Evolutionary conservation across 2,113 vertebrate species (phyloP).

Genomic region (Diphyllodes magnificus): DNA sequence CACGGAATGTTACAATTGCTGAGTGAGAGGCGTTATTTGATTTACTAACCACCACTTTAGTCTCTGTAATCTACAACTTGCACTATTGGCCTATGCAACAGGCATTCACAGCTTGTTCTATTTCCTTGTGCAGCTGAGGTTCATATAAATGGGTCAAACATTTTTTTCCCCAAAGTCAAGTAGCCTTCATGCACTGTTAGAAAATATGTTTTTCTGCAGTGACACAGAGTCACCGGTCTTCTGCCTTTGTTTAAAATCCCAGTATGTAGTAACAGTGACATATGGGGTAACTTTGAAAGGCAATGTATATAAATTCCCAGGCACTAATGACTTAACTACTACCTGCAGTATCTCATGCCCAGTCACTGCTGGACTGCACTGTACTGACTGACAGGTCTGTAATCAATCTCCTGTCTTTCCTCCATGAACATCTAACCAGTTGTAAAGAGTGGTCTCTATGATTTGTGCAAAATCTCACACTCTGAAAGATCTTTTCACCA

Average conservation of each 20-base stretch:
- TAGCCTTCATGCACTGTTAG: background rate
- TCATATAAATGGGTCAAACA: background rate
- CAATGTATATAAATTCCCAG: background rate
- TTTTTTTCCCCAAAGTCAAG: background rate
- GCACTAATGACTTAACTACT: background rate
- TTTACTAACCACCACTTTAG: background rate
- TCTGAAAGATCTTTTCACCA: background rate
- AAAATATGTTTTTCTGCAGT: background rate
- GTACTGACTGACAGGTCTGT: background rate
- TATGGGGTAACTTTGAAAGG: background rate
- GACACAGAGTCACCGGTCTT: background rate
- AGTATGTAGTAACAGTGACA: background rate
- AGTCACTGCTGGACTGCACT: background rate
- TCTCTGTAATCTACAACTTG: background rate
- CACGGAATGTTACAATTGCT: background rate
- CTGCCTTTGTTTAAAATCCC: background rate
- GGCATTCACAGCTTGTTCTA: background rate
- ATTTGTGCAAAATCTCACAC: background rate
- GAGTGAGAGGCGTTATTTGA: background rate
- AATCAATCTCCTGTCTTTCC: background rate
- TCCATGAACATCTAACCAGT: background rate
- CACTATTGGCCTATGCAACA: background rate
- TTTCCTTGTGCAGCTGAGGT: background rate
- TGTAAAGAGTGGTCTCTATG: background rate
- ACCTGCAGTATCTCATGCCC: background rate